A percentile compares a stretch with the other conserved stretches of the same genome.
These are phyloP conservation scores for Drosophila leonis DNA, from an alignment of 2,888 invertebrate species.

Conservation along the genomic window DNA sequence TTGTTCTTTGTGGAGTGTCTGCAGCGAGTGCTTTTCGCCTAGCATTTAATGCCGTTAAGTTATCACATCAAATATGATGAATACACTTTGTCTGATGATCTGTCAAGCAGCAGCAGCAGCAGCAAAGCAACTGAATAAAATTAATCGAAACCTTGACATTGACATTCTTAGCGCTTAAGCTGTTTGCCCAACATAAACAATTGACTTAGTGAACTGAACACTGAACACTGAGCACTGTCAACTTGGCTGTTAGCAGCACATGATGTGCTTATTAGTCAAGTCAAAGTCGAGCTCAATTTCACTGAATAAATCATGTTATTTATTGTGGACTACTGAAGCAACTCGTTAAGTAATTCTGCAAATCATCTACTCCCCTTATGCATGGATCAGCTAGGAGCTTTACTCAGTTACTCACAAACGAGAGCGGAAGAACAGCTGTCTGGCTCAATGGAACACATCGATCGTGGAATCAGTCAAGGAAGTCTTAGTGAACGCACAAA, in stretches of 20 bases:
- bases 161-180: conserved; percentile 9
- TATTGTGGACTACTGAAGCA: not conserved
- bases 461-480: not conserved
- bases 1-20: conserved; percentile 29
- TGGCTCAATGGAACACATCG: not conserved
- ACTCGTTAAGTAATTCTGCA: not conserved
- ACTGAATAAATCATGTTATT: not conserved
- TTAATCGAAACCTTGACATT: conserved; percentile 27
- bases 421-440: not conserved
- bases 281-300: not conserved
- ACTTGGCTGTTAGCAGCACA: not conserved
- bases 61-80: conserved; percentile 50
- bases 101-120: conserved; percentile 14
- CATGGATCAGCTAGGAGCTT: not conserved
- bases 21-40: conserved; percentile 20
- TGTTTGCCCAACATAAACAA: not conserved
- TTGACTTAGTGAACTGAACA: not conserved
- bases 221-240: not conserved
- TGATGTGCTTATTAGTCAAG: not conserved
- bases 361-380: not conserved
- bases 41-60: conserved; percentile 26
- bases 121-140: not conserved
- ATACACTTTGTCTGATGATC: conserved; percentile 21
- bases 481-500: not conserved
- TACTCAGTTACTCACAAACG: not conserved